Evolutionary conservation across 2,797 vertebrate species (phyloP), one percentile per base, ranked within the genome.

Genomic region (Sylvia borin): DNA sequence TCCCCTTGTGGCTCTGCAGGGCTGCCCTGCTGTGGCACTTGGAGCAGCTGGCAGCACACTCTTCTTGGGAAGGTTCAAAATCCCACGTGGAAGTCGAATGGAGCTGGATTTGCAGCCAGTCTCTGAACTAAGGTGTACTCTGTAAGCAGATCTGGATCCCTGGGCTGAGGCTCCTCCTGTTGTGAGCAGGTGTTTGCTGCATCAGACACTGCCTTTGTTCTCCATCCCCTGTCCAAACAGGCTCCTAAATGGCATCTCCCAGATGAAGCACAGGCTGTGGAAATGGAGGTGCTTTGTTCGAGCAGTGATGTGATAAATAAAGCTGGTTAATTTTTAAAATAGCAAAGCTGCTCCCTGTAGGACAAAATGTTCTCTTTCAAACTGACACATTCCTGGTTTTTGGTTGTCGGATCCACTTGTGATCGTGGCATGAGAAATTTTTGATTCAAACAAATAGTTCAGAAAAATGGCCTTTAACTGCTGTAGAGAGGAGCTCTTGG

Each of bases 51-150:
- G 68, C 40, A 27, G n/a, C 45, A 16, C 16, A 3, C 8, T 3
- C 8, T 2, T 12, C 73, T 72, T 48, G 48, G 17, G 3, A 19
- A 65, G 45, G n/a, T 38, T 84, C 83, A 32, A 13, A 83, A 45
- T 22, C n/a, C 62, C 71, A 27, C 1, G 0, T 22, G 1, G 21
- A 7, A 17, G 27, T 10, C 9, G 2, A 25, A 32, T 1, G 7
- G 18, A 36, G 47, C 31, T 65, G 78, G 48, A 5, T 83, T 67
- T 85, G 68, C 65, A 82, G 81, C 11, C 74, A 19, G 31, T 4
- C 25, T 68, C 38, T 51, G 47, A 54, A 15, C 21, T 16, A 25
- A 65, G 64, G 54, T 34, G 0, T 8, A 18, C 22, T 64, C 57
- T 32, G 22, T 7, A 12, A 64, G 60, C 48, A 73, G 66, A 10